A percentile compares a stretch with the other conserved stretches of the same genome.
Evolutionary conservation across 2,797 vertebrate genomes (phyloP).

Genomic region (Buphagus erythrorhynchus): DNA sequence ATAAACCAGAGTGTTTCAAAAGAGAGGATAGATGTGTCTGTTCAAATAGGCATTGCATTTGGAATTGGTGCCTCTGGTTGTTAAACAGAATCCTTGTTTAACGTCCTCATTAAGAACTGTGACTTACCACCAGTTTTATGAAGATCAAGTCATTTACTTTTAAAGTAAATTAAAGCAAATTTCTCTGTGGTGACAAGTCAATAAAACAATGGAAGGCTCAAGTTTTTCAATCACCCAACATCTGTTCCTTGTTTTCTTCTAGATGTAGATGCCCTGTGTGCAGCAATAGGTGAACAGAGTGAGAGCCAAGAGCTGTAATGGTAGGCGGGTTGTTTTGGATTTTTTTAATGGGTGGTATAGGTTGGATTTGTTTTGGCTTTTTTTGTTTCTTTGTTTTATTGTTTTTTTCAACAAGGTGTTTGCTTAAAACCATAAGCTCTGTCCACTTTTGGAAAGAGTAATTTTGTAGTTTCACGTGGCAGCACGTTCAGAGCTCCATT

Average conservation of each 20-base stretch:
- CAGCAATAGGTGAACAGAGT: constrained; percentile 2
- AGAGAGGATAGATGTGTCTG: background rate
- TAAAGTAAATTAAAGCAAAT: constrained; percentile 77
- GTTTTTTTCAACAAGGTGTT: background rate
- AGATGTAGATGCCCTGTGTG: background rate
- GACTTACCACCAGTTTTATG: constrained; percentile 66
- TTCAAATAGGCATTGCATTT: constrained; percentile 15
- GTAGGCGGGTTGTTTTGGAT: accelerated
- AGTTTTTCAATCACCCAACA: constrained; percentile 57
- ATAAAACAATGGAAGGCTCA: constrained; percentile 67
- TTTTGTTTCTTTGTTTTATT: background rate
- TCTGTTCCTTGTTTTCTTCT: constrained; percentile 63
- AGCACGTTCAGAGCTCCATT: background rate
- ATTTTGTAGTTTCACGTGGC: background rate
- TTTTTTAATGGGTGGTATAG: background rate
- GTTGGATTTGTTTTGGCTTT: background rate
- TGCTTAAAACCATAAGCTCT: background rate
- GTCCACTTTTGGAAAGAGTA: background rate
- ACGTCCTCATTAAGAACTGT: constrained; percentile 72
- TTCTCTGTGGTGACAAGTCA: constrained; percentile 74
- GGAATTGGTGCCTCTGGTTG: constrained; percentile 54
- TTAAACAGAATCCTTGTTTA: constrained; percentile 73
- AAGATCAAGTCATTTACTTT: constrained; percentile 76
- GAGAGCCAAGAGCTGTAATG: background rate
- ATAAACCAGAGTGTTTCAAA: constrained; percentile 18